Evolutionary conservation across 1,140 invertebrate genomes (phyloP).

Genomic region (Varroa destructor): DNA sequence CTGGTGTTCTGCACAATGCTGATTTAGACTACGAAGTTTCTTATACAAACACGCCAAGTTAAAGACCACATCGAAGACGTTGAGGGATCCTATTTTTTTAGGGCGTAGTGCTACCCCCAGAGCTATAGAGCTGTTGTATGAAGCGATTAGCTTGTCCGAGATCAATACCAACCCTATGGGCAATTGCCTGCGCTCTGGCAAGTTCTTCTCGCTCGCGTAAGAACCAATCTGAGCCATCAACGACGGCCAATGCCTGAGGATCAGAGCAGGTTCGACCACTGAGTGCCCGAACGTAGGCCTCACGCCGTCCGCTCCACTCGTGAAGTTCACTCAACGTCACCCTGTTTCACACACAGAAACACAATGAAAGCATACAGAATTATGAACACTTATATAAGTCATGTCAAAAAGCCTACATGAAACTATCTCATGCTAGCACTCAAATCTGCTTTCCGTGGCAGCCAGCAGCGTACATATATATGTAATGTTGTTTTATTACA

Average conservation of each 20-base stretch:
- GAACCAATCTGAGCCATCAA: neutral
- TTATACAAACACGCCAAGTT: too few relatives aligned
- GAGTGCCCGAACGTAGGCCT: constrained; percentile 15
- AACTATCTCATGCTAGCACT: too few relatives aligned
- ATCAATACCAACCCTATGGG: neutral
- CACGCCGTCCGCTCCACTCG: constrained; percentile 7
- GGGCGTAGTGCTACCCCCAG: neutral
- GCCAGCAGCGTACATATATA: too few relatives aligned
- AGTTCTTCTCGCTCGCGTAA: neutral
- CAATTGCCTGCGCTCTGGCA: constrained; percentile 10
- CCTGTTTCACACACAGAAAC: neutral
- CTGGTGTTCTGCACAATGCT: too few relatives aligned
- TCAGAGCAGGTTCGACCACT: neutral
- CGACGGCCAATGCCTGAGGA: neutral
- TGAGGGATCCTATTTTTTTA: too few relatives aligned
- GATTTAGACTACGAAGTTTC: too few relatives aligned
- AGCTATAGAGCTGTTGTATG: constrained; percentile 10
- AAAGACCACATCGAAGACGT: too few relatives aligned
- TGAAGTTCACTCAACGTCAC: constrained; percentile 16
- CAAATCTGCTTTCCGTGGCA: too few relatives aligned
- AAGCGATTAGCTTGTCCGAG: constrained; percentile 16
- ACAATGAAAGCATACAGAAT: too few relatives aligned
- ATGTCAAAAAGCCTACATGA: too few relatives aligned
- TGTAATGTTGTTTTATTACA: too few relatives aligned
- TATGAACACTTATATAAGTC: too few relatives aligned